phyloP scores from a whole-genome alignment of 2,797 vertebrate species.

The Sarcophilus harrisii region DNA sequence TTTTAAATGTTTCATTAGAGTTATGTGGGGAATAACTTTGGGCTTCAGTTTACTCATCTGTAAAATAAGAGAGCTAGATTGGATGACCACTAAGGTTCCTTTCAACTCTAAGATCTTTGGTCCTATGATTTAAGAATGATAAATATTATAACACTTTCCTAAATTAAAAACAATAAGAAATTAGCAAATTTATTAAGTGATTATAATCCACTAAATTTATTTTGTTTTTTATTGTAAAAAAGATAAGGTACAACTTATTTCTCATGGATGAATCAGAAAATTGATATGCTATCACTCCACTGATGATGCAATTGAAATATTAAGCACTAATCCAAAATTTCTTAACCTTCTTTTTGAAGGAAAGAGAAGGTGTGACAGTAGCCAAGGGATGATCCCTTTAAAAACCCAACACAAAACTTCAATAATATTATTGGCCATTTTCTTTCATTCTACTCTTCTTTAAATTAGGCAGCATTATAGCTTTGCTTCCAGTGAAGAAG shows the following conservation, averaged over 20 bases:
- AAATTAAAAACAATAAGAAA: constrained; percentile 43
- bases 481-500: constrained; percentile 53
- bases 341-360: constrained; percentile 40
- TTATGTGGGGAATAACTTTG: background rate
- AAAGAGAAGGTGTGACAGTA: constrained; percentile 7
- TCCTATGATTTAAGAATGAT: background rate
- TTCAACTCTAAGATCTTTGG: background rate
- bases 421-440: constrained; percentile 46
- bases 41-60: background rate
- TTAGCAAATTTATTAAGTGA: constrained; percentile 50
- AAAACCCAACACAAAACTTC: background rate
- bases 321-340: constrained; percentile 54
- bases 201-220: constrained; percentile 56
- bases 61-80: background rate
- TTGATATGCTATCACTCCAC: constrained; percentile 68
- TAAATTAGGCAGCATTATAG: constrained; percentile 38
- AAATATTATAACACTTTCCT: constrained; percentile 40
- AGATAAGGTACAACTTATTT: constrained; percentile 68
- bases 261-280: constrained; percentile 75
- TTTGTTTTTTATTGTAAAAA: constrained; percentile 60
- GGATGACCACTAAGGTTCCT: background rate
- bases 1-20: background rate
- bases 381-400: constrained; percentile 25
- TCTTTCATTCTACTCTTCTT: constrained; percentile 41
- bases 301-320: constrained; percentile 65